Evolutionary conservation across 2,888 invertebrate genomes (phyloP).

Genomic region (Theristus sp.): DNA sequence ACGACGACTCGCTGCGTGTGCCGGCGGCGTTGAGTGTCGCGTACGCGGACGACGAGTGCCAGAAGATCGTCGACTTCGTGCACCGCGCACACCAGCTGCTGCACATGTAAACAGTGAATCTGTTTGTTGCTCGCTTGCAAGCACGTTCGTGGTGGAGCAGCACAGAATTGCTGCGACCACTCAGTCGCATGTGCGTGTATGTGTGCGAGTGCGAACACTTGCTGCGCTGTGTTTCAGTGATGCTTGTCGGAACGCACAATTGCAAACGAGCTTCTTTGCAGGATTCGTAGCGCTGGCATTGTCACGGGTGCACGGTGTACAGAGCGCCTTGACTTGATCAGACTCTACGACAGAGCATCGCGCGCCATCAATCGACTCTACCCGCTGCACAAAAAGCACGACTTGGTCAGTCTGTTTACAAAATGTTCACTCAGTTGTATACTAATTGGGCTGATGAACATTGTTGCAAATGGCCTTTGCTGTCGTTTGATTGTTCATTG

Average conservation of each 20-base stretch:
- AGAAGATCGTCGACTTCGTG: constrained; percentile 53
- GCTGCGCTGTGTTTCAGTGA: not conserved
- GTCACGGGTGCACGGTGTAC: not conserved
- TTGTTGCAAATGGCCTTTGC: no score
- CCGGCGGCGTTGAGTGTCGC: constrained; percentile 9
- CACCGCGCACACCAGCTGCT: constrained; percentile 56
- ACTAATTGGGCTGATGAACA: no score
- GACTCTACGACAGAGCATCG: constrained; percentile 52
- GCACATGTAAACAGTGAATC: no score
- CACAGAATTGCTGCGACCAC: not conserved
- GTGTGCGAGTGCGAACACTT: not conserved
- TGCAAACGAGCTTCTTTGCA: no score
- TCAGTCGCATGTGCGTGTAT: no score
- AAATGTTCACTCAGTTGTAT: no score
- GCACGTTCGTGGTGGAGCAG: no score
- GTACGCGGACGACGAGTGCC: constrained; percentile 47
- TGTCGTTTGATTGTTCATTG: no score
- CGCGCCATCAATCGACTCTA: constrained; percentile 52
- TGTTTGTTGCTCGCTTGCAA: no score
- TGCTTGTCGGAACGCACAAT: not conserved
- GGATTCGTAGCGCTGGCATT: no score
- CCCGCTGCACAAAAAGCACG: constrained; percentile 54
- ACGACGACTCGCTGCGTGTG: constrained; percentile 34
- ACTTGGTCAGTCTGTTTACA: no score
- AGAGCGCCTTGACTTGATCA: constrained; percentile 42